Percentiles rank a stretch among this genome's conserved stretches.
phyloP scores from a whole-genome alignment of 2,888 invertebrate species.

The Microctonus hyperodae region DNA sequence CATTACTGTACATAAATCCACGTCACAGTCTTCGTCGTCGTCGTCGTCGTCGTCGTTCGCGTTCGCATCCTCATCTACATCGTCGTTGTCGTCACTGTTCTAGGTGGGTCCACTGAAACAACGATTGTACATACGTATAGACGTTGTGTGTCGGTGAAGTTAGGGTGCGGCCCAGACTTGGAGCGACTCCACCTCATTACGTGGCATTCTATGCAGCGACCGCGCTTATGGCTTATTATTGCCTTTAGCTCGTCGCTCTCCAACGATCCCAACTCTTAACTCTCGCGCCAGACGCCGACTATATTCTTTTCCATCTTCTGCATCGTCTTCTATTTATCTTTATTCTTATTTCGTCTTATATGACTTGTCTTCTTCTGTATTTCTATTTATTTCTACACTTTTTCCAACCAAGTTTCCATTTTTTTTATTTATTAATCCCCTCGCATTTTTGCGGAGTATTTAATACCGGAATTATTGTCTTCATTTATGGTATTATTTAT shows the following conservation, averaged over 20 bases:
- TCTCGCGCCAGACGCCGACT: background rate
- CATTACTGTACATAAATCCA: conserved; percentile 8
- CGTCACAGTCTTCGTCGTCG: conserved; percentile 37
- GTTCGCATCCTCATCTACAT: too few species aligned
- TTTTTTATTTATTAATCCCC: conserved; percentile 41
- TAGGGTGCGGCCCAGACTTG: conserved; percentile 62
- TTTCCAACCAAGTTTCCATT: conserved; percentile 33
- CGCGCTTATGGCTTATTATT: conserved; percentile 63
- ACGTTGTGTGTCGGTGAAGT: conserved; percentile 45
- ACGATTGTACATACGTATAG: background rate
- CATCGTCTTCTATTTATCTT: conserved; percentile 7
- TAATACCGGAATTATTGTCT: too few species aligned
- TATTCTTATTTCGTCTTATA: conserved; percentile 2
- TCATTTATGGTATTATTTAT: too few species aligned
- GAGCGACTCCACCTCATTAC: conserved; percentile 63
- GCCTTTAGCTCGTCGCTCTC: conserved; percentile 53
- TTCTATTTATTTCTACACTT: conserved; percentile 30
- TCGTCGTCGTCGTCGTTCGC: conserved; percentile 37
- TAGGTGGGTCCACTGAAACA: conserved; percentile 49
- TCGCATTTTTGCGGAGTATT: too few species aligned
- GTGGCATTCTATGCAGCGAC: conserved; percentile 63
- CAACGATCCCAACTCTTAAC: conserved; percentile 46
- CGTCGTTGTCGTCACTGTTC: conserved; percentile 37
- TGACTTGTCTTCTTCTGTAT: conserved; percentile 9
- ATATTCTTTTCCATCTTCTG: background rate